Evolutionary conservation across 2,113 vertebrate species (phyloP), one percentile per base, ranked within the genome.

Genomic region (Cottus gobio): DNA sequence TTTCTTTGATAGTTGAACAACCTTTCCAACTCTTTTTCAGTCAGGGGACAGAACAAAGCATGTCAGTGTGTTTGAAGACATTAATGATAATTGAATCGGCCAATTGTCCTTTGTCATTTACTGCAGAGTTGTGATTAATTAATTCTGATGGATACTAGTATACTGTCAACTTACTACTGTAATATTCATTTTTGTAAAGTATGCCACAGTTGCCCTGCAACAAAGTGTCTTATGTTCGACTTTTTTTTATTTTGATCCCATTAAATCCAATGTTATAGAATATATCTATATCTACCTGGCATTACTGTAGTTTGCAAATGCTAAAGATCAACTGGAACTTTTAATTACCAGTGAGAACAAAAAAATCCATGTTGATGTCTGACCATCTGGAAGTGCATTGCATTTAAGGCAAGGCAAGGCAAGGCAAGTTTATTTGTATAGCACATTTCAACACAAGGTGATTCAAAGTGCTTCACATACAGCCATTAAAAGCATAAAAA

Each of bases 41-140:
- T 22, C 28, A 46, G 42, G 37, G 24, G 46, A 75, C 24, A 54
- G 26, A 16, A n/a, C 18, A 36, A 63, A 37, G 26, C 42, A 48
- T 37, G n/a, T 37, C 22, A 18, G 1, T 4, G 26, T 56, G 36
- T 73, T 65, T 52, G 31, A 16, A 52, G 34, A 18, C 22, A 42
- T 22, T 13, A 60, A 54, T 37, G 7, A 64, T 57, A 18, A 67
- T 77, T 79, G 39, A 60, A 61, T 65, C 22, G 44, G 26, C 9
- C 15, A 57, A 18, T 66, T 75, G 50, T 5, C 9, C 15, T 64
- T 22, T 75, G 50, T 3, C 63, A 74, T 79, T 74, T 65, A 52
- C 50, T 58, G 22, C 34, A 61, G 9, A 24, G 28, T n/a, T 24
- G 22, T 64, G 31, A 75, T 50, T 52, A 61, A 82, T 60, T 52